Conservation (phyloP, 2,888 invertebrate genomes). For the Melieria picta region DNA sequence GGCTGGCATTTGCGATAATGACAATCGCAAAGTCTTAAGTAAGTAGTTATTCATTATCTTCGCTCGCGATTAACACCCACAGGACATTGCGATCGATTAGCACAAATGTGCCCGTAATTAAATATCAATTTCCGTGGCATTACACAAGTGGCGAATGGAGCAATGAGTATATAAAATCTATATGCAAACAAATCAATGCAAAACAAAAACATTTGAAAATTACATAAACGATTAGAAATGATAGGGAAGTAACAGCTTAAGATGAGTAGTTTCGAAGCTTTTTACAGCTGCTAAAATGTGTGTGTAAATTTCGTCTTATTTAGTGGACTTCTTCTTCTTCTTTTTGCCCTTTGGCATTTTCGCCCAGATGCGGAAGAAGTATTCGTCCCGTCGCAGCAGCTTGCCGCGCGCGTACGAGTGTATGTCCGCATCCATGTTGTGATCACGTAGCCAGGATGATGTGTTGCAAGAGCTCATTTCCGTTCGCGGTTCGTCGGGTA, state of each 20-base stretch:
- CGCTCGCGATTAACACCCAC: conserved; percentile 38
- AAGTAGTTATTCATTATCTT: conserved; percentile 31
- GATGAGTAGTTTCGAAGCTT: conserved; percentile 43
- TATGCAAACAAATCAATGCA: background rate
- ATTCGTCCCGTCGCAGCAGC: conserved; percentile 86
- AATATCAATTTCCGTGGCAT: too few relatives aligned
- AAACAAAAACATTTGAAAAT: too few relatives aligned
- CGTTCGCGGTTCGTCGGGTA: conserved; percentile 73
- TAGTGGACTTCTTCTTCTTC: conserved; percentile 39
- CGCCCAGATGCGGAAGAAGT: conserved; percentile 89
- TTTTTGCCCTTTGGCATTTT: conserved; percentile 55
- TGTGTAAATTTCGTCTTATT: conserved; percentile 14
- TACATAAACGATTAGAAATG: too few relatives aligned
- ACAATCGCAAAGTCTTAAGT: too few relatives aligned
- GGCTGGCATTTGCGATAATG: too few relatives aligned
- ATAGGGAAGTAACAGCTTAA: conserved; percentile 7
- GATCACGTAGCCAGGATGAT: conserved; percentile 91
- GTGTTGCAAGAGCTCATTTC: conserved; percentile 94
- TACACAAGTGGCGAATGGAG: too few relatives aligned
- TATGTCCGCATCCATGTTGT: conserved; percentile 94
- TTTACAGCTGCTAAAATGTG: conserved; percentile 25
- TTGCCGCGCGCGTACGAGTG: conserved; percentile 88
- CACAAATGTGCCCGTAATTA: too few relatives aligned
- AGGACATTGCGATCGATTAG: too few relatives aligned
- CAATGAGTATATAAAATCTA: too few relatives aligned